Evolutionary conservation across 2,113 vertebrate genomes (phyloP), one percentile per base, ranked within the genome.

Genomic region (Pterocles burchelli): DNA sequence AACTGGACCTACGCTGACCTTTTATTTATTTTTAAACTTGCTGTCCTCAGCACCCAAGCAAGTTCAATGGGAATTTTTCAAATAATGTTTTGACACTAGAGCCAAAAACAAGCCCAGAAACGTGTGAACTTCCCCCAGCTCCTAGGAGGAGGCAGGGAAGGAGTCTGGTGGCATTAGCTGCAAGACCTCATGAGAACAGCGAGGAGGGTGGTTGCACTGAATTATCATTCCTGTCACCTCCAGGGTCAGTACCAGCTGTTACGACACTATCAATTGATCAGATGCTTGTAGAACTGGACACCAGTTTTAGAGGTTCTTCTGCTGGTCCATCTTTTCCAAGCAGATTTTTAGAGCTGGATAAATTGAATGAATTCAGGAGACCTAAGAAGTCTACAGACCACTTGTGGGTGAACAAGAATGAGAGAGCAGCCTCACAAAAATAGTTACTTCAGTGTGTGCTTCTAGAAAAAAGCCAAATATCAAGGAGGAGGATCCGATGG

Each of bases 261-360:
- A 31, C 0, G 0, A 48, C 34, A 48, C 52, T 24, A 14, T 0
- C 2, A 22, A 48, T 12, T 17, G 25, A 22, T 84, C 45, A 67
- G n/a, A 21, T n/a, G 21, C 55, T 59, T 71, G 18, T 4, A 54
- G 61, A 81, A 51, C 1, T 48, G 48, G 46, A n/a, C 14, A 49
- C 10, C 36, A 72, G 29, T 34, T 79, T 24, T 19, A 5, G 10
- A 25, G 1, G 15, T 41, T 78, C 24, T 51, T 71, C 76, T 87
- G 68, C 31, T 58, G 26, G 22, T 4, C 46, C 45, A n/a, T 22
- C 19, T 90, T 84, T 78, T 55, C 51, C 85, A 63, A 67, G 52
- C 41, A 58, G 11, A 31, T 61, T 82, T 82, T 29, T 83, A 86
- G 29, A 18, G 9, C 13, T 78, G 18, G 25, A 74, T 67, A 81